Conservation (phyloP, 2,797 vertebrate genomes). For the Holocentrus rufus region DNA sequence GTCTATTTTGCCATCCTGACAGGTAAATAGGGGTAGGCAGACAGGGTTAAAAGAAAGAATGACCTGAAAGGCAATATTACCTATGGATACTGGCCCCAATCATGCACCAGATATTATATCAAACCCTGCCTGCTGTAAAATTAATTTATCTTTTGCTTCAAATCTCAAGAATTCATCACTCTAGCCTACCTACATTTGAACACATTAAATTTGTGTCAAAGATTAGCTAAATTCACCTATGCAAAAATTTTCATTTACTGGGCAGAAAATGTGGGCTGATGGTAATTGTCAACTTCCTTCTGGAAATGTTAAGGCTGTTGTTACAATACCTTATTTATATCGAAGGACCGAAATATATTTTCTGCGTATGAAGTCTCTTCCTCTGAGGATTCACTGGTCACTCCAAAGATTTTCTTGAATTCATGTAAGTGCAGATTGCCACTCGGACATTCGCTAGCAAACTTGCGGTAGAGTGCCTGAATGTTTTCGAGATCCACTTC, state of each 20-base stretch:
- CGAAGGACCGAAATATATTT: slow-evolving; percentile 76
- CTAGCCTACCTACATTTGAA: too few relatives aligned
- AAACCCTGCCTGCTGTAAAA: too few relatives aligned
- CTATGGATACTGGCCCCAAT: too few relatives aligned
- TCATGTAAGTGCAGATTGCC: slow-evolving; percentile 78
- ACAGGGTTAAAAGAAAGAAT: neutral
- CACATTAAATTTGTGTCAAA: neutral
- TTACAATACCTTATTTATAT: slow-evolving; percentile 73
- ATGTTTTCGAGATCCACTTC: slow-evolving; percentile 77
- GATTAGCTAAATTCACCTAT: too few relatives aligned
- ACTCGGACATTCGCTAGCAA: slow-evolving; percentile 78
- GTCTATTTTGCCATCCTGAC: slow-evolving; percentile 75
- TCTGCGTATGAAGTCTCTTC: slow-evolving; percentile 78
- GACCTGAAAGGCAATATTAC: too few relatives aligned
- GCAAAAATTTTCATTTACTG: too few relatives aligned
- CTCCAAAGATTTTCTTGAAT: slow-evolving; percentile 80
- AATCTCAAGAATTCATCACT: neutral
- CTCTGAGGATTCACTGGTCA: slow-evolving; percentile 56
- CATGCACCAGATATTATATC: too few relatives aligned
- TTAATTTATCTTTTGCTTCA: too few relatives aligned
- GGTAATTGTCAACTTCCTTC: neutral
- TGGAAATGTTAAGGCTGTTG: neutral
- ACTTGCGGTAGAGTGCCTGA: slow-evolving; percentile 79
- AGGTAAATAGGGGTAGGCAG: neutral
- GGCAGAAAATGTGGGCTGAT: too few relatives aligned